Base-by-base conservation (phyloP, 2,888 invertebrate genomes). In the Platycnemis pennipes region DNA sequence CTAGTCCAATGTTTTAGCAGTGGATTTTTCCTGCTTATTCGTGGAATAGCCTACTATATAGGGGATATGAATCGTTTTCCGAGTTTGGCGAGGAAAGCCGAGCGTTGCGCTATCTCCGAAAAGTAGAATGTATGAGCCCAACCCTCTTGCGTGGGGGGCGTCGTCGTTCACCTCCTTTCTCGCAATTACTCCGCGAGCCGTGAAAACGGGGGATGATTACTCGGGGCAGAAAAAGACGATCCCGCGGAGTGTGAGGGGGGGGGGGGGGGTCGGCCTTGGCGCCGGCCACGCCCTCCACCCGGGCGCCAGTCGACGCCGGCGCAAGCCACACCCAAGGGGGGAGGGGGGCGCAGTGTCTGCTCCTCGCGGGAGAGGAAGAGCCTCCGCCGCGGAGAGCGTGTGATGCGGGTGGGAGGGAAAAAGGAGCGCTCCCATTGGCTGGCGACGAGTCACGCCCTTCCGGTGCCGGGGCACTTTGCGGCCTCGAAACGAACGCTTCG, bases 261-360 rank as follows among this genome's bases (percentile, higher is more conserved):
- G 16, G 26, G 56, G 56, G 5, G 56, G 56, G 22, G 56, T 16
- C 56, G 16, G 22, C 63, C 63, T 63, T 63, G 22, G 7, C 63
- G 7, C 3, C 26, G 63, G 63, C 63, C 63, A 63, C 63, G 63
- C 63, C 63, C 63, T 26, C 63, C 26, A n/a, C n/a, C n/a, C 16
- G 63, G 63, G 63, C 63, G 63, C 63, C 63, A 63, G 63, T n/a
- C 63, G 63, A 63, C 63, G 63, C 63, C 63, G 63, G 63, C 63
- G 63, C 63, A n/a, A 22, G 63, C 63, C 63, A 7, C n/a, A 26
- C 26, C 16, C 49, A 63, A 63, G 63, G 26, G 63, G 63, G 7
- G 63, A 1, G 26, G 63, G 63, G 26, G 16, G 63, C 7, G 26
- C 19, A 7, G 49, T 7, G 49, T 11, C 49, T 49, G 49, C 7